These are phyloP conservation scores for Danionella dracula DNA, from an alignment of 2,797 vertebrate genomes.

Conservation along the genomic window DNA sequence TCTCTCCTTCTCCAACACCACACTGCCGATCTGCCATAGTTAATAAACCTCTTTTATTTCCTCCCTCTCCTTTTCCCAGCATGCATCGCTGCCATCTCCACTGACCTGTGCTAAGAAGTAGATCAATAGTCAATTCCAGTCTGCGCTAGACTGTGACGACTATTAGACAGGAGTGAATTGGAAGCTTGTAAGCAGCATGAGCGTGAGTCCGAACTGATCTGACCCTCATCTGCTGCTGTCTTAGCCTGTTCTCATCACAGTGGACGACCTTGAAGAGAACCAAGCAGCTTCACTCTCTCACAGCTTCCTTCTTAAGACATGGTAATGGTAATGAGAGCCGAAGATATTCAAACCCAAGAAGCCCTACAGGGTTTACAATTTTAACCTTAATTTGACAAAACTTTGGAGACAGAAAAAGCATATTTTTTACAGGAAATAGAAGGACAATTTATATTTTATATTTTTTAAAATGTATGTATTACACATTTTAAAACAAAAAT, in stretches of 20 bases:
- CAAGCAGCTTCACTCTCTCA: conserved; percentile 21
- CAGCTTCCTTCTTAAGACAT: neutral
- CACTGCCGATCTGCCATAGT: conserved; percentile 3
- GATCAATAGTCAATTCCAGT: conserved; percentile 81
- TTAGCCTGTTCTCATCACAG: conserved; percentile 30
- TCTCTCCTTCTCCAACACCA: neutral
- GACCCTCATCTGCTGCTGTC: conserved; percentile 34
- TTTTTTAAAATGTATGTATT: too few species aligned
- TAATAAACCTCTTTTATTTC: conserved; percentile 48
- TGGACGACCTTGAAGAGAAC: conserved; percentile 36
- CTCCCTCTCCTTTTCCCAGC: conserved; percentile 34
- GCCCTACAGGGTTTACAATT: too few species aligned
- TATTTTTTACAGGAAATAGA: too few species aligned
- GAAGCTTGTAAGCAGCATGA: conserved; percentile 70
- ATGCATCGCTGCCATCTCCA: conserved; percentile 49
- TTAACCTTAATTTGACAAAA: too few species aligned
- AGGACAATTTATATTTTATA: too few species aligned
- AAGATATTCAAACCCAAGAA: too few species aligned
- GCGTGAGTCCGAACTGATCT: conserved; percentile 57
- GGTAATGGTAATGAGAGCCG: too few species aligned
- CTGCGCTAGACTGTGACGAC: conserved; percentile 69
- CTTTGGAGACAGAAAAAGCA: too few species aligned
- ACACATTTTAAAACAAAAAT: too few species aligned
- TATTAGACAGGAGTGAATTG: conserved; percentile 75
- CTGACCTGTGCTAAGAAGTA: conserved; percentile 69